Base-by-base conservation (phyloP, 2,113 vertebrate genomes). In the Triplophysa dalaica region DNA sequence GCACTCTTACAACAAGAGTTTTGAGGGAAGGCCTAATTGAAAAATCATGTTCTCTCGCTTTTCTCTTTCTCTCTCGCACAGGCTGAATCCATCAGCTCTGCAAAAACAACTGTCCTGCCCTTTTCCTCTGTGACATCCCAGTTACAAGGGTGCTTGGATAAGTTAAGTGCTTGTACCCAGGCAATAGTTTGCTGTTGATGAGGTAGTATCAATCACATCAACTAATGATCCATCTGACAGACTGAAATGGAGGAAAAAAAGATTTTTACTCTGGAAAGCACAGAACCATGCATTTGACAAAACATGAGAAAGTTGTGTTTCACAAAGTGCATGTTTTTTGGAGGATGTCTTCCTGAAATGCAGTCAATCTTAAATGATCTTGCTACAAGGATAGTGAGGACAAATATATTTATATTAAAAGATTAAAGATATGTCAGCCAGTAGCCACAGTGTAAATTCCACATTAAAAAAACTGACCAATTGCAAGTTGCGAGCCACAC, bases 1-100 rank as follows among this genome's bases (percentile, higher is more conserved):
- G 80, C 76, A 84, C 70, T 76, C 48, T 70, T 67, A 82, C 58
- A 14, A 38, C 65, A 74, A 65, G 68, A 80, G 79, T 70, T 75
- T 66, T 66, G 63, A 75, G 64, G 61, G 70, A 24, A 52, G 72
- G 33, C 80, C 67, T 85, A 85, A 85, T 82, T 85, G 80, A 80
- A 85, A 82, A 79, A 76, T 84, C 83, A 81, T 84, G 83, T 84
- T 76, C 21, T 11, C 33, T 62, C 64, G 61, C 45, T 58, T 61
- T 69, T 66, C 62, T 69, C 26, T 68, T 41, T 41, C n/a, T 4
- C 24, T 70, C 61, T 19, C 67, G 21, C 48, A 67, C 63, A 80
- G 38, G 38, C 48, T 50, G 63, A 61, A 48, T 24, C 64, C 22
- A 68, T 48, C 72, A 78, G 21, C 63, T 52, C 54, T 22, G 69